Evolutionary conservation across 2,113 vertebrate genomes (phyloP).

Genomic region (Amphilophus citrinellus): DNA sequence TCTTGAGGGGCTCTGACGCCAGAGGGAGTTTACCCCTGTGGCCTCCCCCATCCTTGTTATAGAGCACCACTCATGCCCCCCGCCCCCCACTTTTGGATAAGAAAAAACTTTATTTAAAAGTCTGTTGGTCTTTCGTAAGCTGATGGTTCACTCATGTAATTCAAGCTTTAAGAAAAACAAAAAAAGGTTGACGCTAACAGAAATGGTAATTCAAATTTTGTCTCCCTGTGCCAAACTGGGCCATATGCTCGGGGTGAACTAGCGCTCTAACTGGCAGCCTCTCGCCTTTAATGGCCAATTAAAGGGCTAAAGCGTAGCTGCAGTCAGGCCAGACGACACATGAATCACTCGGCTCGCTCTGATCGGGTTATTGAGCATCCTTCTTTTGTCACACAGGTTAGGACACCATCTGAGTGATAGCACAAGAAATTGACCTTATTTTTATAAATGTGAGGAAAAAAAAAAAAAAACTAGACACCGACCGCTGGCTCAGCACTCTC

Average conservation of each 20-base stretch:
- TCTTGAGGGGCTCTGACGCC: conserved; percentile 78
- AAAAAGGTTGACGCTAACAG: conserved; percentile 36
- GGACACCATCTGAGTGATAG: conserved; percentile 1
- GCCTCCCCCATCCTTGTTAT: conserved; percentile 24
- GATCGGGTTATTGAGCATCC: conserved; percentile 37
- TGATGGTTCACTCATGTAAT: conserved; percentile 1
- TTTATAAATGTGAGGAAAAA: neutral
- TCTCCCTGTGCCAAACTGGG: conserved; percentile 39
- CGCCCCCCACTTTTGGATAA: neutral
- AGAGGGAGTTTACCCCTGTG: conserved; percentile 48
- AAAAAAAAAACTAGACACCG: neutral
- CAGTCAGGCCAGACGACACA: conserved; percentile 28
- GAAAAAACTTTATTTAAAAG: conserved; percentile 29
- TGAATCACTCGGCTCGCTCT: conserved; percentile 44
- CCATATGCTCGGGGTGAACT: conserved; percentile 52
- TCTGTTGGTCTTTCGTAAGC: neutral
- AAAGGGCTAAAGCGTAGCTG: conserved; percentile 25
- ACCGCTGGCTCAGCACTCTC: conserved; percentile 47
- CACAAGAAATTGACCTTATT: conserved; percentile 3
- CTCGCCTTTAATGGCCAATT: conserved; percentile 54
- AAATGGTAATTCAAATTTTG: conserved; percentile 38
- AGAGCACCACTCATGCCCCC: neutral
- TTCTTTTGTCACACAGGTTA: neutral
- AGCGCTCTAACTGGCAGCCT: conserved; percentile 31
- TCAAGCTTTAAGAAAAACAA: neutral